Evolutionary conservation across 1,140 invertebrate genomes (phyloP).

Genomic region (Caenorhabditis brenneri): DNA sequence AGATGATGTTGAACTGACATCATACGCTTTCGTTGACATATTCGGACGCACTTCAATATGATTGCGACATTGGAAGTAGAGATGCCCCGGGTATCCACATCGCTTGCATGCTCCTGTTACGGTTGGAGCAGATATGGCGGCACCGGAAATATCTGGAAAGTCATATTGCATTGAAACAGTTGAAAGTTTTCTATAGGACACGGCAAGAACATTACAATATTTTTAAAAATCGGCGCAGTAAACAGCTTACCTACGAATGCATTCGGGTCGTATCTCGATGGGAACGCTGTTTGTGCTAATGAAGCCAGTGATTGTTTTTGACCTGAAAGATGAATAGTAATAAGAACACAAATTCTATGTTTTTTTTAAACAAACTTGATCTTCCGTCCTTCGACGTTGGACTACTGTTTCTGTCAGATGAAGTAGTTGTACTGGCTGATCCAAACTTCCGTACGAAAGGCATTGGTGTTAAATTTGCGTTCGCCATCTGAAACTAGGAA

Average conservation of each 20-base stretch:
- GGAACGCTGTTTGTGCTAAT: slow-evolving; percentile 21
- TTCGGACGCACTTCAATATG: slow-evolving; percentile 5
- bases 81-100: slow-evolving; percentile 6
- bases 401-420: neutral
- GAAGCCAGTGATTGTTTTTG: neutral
- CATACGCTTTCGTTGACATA: slow-evolving; percentile 18
- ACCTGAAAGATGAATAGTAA: neutral
- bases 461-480: slow-evolving; percentile 28
- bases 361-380: neutral
- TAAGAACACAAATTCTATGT: neutral
- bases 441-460: slow-evolving; percentile 15
- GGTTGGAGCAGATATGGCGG: neutral
- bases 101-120: neutral
- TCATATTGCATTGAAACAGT: no score
- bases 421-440: slow-evolving; percentile 7
- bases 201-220: neutral
- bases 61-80: slow-evolving; percentile 17
- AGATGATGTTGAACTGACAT: slow-evolving; percentile 35
- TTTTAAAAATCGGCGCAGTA: neutral
- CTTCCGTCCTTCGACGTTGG: neutral
- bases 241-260: slow-evolving; percentile 6
- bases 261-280: slow-evolving; percentile 26
- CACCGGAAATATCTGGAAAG: neutral
- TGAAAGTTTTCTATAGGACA: no score
- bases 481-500: neutral